Conservation (phyloP, 1,140 invertebrate genomes). For the Micrasema longulum region DNA sequence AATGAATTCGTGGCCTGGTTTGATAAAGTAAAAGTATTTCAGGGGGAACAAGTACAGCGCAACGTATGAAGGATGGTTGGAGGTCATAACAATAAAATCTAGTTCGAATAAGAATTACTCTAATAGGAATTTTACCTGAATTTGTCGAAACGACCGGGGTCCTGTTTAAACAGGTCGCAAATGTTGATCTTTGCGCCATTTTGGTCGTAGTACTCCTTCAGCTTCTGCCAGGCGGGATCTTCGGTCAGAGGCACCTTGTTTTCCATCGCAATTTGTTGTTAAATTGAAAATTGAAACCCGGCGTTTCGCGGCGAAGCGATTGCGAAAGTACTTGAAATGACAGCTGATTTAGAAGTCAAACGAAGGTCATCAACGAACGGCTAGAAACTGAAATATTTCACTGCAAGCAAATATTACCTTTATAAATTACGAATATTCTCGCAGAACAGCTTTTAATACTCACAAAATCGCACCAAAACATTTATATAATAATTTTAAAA, state of each 20-base stretch:
- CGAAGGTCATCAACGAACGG: conserved; percentile 31
- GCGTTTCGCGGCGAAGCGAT: conserved; percentile 39
- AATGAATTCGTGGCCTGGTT: conserved; percentile 15
- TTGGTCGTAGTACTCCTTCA: conserved; percentile 78
- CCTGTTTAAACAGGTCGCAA: conserved; percentile 79
- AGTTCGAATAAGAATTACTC: conserved; percentile 49
- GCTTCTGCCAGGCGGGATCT: conserved; percentile 77
- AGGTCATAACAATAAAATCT: conserved; percentile 32
- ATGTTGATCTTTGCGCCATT: conserved; percentile 81
- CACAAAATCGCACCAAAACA: no score
- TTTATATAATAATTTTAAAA: no score
- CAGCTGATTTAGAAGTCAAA: conserved; percentile 44
- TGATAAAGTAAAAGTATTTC: conserved; percentile 38
- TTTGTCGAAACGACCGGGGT: conserved; percentile 82
- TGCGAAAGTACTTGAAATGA: conserved; percentile 30
- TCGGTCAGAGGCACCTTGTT: conserved; percentile 68
- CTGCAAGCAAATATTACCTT: not conserved
- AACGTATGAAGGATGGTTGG: conserved; percentile 39
- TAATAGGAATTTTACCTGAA: conserved; percentile 75
- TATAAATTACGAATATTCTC: no score
- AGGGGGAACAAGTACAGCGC: conserved; percentile 3
- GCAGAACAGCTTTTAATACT: no score
- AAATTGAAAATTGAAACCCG: conserved; percentile 28
- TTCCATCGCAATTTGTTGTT: conserved; percentile 60
- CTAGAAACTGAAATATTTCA: not conserved